phyloP scores from a whole-genome alignment of 2,113 vertebrate species.

The Crotalus tigris region DNA sequence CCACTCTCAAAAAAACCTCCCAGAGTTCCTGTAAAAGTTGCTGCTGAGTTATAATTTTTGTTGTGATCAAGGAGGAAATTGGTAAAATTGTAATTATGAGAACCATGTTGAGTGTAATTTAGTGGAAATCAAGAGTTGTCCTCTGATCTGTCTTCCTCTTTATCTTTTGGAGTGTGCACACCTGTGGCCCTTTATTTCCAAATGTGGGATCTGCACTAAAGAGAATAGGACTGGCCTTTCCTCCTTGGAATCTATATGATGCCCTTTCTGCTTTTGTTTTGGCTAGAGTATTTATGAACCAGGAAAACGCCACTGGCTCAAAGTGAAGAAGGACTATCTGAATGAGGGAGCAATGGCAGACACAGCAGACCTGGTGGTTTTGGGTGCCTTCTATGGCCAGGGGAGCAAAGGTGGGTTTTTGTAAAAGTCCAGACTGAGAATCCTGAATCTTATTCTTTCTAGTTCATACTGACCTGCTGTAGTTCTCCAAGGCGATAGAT shows the following conservation, averaged over 20 bases:
- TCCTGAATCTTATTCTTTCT: neutral
- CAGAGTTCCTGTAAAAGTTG: neutral
- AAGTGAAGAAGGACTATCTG: slow-evolving; percentile 97
- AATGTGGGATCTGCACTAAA: neutral
- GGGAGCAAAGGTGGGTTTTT: slow-evolving; percentile 86
- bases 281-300: slow-evolving; percentile 87
- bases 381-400: slow-evolving; percentile 95
- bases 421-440: rapidly evolving
- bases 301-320: slow-evolving; percentile 96
- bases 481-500: neutral
- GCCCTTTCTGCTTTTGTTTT: slow-evolving; percentile 16
- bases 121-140: neutral
- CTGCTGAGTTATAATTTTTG: neutral
- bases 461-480: neutral
- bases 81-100: neutral
- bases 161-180: neutral
- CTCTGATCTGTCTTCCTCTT: neutral
- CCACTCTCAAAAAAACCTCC: neutral
- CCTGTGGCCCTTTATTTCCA: neutral
- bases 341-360: slow-evolving; percentile 98
- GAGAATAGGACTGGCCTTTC: neutral
- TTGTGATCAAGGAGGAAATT: neutral
- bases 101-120: neutral
- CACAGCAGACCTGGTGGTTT: slow-evolving; percentile 93
- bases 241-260: neutral